A percentile compares a stretch with the other conserved stretches of the same genome.
Evolutionary conservation across 2,888 invertebrate genomes (phyloP).

Genomic region (Teleiodes luculella): DNA sequence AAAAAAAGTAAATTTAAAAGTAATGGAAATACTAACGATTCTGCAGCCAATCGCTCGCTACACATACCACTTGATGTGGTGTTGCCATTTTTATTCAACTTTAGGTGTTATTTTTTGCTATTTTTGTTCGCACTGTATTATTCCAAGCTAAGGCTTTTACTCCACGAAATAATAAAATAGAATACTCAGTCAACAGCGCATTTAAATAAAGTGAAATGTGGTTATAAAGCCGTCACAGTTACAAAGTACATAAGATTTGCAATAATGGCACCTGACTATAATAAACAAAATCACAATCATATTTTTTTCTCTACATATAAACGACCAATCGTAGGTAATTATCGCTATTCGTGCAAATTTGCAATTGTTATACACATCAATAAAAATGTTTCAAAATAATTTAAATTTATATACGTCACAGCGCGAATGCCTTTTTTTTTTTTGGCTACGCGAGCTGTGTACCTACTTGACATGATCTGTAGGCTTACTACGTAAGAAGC

Average conservation of each 20-base stretch:
- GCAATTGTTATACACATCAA: slow-evolving; percentile 20
- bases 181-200: slow-evolving; percentile 42
- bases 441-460: too few species aligned
- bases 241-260: slow-evolving; percentile 54
- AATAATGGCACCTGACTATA: slow-evolving; percentile 72
- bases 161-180: slow-evolving; percentile 14
- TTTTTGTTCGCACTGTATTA: neutral
- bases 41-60: too few species aligned
- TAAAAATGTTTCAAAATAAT: neutral
- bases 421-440: neutral
- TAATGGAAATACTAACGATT: too few species aligned
- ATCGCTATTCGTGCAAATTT: slow-evolving; percentile 12
- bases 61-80: neutral
- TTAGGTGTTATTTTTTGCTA: neutral
- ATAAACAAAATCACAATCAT: slow-evolving; percentile 61
- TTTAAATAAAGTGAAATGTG: slow-evolving; percentile 45
- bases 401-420: neutral
- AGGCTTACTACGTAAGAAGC: too few species aligned
- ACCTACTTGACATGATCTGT: too few species aligned
- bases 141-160: slow-evolving; percentile 1
- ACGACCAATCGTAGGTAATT: slow-evolving; percentile 24
- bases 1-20: too few species aligned
- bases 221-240: slow-evolving; percentile 51
- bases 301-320: slow-evolving; percentile 29
- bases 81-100: too few species aligned